These are phyloP conservation scores for Todiramphus chloris DNA, from an alignment of 2,113 vertebrate species.

Conservation along the genomic window DNA sequence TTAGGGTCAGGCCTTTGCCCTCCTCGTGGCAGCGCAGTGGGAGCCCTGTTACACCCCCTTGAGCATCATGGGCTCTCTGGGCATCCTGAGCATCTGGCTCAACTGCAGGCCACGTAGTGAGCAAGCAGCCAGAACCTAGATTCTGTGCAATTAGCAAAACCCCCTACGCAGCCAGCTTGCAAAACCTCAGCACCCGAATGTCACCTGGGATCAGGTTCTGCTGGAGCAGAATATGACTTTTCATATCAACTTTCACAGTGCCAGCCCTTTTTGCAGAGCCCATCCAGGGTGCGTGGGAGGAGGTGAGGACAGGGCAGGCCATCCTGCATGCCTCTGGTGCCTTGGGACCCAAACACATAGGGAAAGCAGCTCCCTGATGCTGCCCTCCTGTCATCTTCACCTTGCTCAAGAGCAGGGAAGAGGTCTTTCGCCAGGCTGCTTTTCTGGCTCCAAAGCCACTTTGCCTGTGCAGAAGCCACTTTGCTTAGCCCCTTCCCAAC, in stretches of 20 bases:
- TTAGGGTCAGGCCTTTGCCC: background rate
- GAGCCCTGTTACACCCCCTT: background rate
- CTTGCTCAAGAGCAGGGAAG: background rate
- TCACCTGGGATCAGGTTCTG: constrained; percentile 43
- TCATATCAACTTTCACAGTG: constrained; percentile 4
- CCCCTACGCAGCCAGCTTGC: background rate
- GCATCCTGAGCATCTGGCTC: background rate
- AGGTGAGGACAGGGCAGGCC: background rate
- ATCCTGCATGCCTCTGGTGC: background rate
- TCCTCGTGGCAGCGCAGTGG: background rate
- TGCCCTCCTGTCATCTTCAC: background rate
- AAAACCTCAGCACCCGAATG: background rate
- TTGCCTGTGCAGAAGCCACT: background rate
- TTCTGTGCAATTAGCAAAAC: constrained; percentile 20
- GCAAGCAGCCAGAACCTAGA: rapidly evolving
- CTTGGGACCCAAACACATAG: background rate
- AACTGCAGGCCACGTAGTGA: background rate
- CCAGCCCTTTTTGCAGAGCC: constrained; percentile 2
- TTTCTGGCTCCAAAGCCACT: background rate
- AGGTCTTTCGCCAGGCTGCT: background rate
- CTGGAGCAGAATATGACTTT: constrained; percentile 23
- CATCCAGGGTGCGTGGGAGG: background rate
- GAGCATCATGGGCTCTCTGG: rapidly evolving
- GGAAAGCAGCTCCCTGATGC: background rate
- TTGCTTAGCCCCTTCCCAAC: background rate